Conservation (phyloP, 2,113 vertebrate species). For the Probosciger aterrimus region DNA sequence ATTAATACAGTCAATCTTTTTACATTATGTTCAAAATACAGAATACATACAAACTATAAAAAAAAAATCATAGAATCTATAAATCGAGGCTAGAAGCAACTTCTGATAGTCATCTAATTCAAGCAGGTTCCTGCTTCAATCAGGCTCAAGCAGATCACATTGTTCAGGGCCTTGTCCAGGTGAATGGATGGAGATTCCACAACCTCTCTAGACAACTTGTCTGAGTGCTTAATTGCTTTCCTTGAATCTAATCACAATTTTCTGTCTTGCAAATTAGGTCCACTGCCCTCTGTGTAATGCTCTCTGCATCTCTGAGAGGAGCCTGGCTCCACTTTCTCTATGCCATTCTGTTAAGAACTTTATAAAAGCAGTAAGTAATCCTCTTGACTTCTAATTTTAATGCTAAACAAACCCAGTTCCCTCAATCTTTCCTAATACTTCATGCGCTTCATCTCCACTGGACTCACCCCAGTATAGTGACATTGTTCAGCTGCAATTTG, state of each 20-base stretch:
- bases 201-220: background rate
- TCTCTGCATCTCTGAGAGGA: background rate
- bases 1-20: background rate
- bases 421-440: background rate
- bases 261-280: background rate
- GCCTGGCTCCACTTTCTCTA: background rate
- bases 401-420: background rate
- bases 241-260: background rate
- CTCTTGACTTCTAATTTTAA: background rate
- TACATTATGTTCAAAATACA: background rate
- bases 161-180: background rate
- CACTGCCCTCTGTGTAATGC: background rate
- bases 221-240: background rate
- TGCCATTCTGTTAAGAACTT: background rate
- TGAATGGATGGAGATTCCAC: background rate
- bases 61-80: background rate
- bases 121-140: background rate
- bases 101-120: background rate
- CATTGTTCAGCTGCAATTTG: background rate
- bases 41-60: background rate
- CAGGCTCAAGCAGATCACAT: background rate
- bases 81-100: background rate
- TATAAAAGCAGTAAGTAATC: background rate
- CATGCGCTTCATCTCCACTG: fast-evolving
- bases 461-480: background rate